Conservation (phyloP, 2,888 invertebrate genomes). For the Spialia ferax region DNA sequence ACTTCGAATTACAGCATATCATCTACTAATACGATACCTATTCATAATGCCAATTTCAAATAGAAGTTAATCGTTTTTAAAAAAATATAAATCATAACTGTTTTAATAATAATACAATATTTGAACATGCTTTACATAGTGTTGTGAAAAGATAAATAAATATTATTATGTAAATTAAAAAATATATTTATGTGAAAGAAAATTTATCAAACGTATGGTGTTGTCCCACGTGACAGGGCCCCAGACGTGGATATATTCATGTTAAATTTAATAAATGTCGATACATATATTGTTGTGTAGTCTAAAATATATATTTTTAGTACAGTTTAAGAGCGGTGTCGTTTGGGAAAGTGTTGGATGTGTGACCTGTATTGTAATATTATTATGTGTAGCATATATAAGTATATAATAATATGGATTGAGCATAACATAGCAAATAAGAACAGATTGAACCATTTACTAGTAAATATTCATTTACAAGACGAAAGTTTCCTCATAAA, state of each 20-base stretch:
- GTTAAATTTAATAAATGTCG: neutral
- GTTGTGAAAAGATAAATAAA: conserved; percentile 5
- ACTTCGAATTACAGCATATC: neutral
- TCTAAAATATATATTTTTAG: conserved; percentile 4
- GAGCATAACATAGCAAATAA: no score
- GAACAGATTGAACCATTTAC: no score
- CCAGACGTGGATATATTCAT: neutral
- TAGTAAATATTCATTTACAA: no score
- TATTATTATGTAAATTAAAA: neutral
- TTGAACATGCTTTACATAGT: conserved; percentile 5
- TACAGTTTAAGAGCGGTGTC: neutral
- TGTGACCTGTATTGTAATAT: neutral
- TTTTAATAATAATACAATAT: conserved; percentile 1
- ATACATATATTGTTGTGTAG: neutral
- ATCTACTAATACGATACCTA: conserved; percentile 1
- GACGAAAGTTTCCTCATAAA: no score
- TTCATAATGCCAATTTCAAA: neutral
- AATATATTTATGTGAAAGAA: conserved; percentile 5
- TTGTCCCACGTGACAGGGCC: neutral
- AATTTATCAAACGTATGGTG: neutral
- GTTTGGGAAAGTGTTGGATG: neutral
- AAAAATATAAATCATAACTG: neutral
- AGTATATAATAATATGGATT: no score
- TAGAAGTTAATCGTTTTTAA: neutral
- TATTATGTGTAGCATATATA: no score